Base-by-base conservation (phyloP, 2,113 vertebrate species). In the Halcyon malimbica region DNA sequence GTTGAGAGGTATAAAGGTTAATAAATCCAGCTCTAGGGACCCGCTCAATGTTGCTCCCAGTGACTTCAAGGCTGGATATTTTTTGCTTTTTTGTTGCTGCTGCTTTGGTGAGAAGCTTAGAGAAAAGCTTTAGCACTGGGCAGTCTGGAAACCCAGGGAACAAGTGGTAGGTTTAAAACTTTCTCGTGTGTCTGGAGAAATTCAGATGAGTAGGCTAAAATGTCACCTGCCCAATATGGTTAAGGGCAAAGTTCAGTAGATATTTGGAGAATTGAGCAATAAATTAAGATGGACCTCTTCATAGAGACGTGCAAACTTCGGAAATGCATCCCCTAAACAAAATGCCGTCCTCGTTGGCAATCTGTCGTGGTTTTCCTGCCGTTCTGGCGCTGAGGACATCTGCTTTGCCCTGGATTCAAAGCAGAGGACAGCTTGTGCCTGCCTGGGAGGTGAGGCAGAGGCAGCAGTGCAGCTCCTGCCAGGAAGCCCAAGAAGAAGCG, bases 1-100 rank as follows among this genome's bases (percentile, higher is more conserved):
- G 62, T 75, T 62, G 53, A n/a, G 53, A n/a, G 67, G 53, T 91
- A 54, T 78, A 35, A 87, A 95, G 94, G 92, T 96, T 75, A 16
- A 35, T 68, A 35, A 89, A 59, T 60, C 42, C 53, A 35, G 15
- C 19, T 46, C 1, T 13, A 14, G 0, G 3, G 31, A 69, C 42
- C 28, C 57, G 77, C 77, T 64, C 3, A 29, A 35, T 28, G 2
- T 19, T 19, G 16, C 44, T 53, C 65, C 1, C 4, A 51, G 62
- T 1, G 3, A 54, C 19, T 65, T 80, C 29, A 50, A 71, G 26
- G 33, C 33, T 75, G 74, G 13, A 0, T 78, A 1, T 33, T 59
- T 64, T 79, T 70, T 67, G 26, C 20, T 69, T 51, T 11, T 75
- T 20, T 6, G 0, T 68, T 42, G 13, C 23, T 19, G 15, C 60